Percentiles rank a stretch among this genome's conserved stretches.
These are phyloP conservation scores for Mesembrinibis cayennensis DNA, from an alignment of 2,113 vertebrate genomes.

Conservation along the genomic window DNA sequence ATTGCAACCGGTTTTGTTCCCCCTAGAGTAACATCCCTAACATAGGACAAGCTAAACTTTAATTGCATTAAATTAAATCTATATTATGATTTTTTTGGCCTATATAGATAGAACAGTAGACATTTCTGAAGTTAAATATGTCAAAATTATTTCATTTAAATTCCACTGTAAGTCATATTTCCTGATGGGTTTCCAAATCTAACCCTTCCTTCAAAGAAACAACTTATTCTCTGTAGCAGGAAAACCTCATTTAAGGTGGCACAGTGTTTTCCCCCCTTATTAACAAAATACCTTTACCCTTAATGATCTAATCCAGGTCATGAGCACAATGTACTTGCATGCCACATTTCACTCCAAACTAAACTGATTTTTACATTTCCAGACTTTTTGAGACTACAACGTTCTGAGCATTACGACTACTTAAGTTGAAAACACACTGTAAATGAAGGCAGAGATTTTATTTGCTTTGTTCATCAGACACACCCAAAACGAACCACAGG, in stretches of 20 bases:
- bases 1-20: slow-evolving; percentile 74
- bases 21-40: slow-evolving; percentile 70
- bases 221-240: not conserved
- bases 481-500: not conserved
- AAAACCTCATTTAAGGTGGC: slow-evolving; percentile 26
- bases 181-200: not conserved
- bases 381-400: not conserved
- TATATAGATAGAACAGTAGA: slow-evolving; percentile 61
- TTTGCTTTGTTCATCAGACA: slow-evolving; percentile 20
- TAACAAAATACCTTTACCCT: not conserved
- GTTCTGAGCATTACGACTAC: not conserved
- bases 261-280: not conserved
- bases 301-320: not conserved
- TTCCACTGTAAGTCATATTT: not conserved
- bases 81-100: slow-evolving; percentile 58
- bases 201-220: slow-evolving; percentile 14
- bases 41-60: slow-evolving; percentile 72
- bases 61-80: slow-evolving; percentile 74
- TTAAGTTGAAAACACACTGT: not conserved
- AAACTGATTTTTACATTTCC: not conserved
- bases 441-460: not conserved
- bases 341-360: not conserved
- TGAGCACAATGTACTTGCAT: not conserved
- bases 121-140: slow-evolving; percentile 48
- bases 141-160: slow-evolving; percentile 60